Evolutionary conservation across 2,888 invertebrate species (phyloP).

Genomic region (Bursaphelenchus okinawaensis): DNA sequence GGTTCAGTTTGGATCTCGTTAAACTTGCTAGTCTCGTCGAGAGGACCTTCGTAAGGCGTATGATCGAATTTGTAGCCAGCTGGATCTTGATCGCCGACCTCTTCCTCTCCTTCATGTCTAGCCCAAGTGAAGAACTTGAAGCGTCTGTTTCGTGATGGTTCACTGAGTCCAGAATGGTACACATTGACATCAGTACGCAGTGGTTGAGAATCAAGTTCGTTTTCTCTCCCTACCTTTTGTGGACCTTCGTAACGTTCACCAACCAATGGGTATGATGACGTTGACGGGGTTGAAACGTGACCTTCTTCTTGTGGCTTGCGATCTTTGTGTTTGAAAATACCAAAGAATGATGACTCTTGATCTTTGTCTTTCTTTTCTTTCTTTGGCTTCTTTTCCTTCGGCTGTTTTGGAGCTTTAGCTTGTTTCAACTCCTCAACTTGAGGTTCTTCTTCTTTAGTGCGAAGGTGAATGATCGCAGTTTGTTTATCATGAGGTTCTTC

Average conservation of each 20-base stretch:
- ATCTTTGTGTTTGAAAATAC: not conserved
- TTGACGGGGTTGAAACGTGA: not conserved
- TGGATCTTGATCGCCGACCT: conserved; percentile 21
- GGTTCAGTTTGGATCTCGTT: not conserved
- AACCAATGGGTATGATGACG: not conserved
- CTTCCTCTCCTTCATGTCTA: conserved; percentile 30
- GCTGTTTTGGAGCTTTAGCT: not conserved
- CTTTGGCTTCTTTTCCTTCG: conserved; percentile 2
- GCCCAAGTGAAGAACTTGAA: conserved; percentile 22
- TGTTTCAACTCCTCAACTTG: not conserved
- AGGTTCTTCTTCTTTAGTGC: not conserved
- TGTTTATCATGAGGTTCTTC: not conserved
- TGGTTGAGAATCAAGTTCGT: not conserved
- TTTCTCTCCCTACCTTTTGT: not conserved
- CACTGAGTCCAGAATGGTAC: not conserved
- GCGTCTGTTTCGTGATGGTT: not conserved
- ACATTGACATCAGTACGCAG: not conserved
- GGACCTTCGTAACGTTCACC: not conserved
- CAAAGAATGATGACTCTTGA: not conserved
- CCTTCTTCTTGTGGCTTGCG: not conserved
- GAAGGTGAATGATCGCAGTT: conserved; percentile 2
- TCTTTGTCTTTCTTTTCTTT: not conserved
- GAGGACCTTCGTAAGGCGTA: not conserved
- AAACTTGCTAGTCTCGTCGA: not conserved
- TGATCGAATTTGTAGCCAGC: conserved; percentile 18